Percentiles rank a stretch among this genome's conserved stretches.
Evolutionary conservation across 2,113 vertebrate species (phyloP).

Genomic region (Dromaius novaehollandiae): DNA sequence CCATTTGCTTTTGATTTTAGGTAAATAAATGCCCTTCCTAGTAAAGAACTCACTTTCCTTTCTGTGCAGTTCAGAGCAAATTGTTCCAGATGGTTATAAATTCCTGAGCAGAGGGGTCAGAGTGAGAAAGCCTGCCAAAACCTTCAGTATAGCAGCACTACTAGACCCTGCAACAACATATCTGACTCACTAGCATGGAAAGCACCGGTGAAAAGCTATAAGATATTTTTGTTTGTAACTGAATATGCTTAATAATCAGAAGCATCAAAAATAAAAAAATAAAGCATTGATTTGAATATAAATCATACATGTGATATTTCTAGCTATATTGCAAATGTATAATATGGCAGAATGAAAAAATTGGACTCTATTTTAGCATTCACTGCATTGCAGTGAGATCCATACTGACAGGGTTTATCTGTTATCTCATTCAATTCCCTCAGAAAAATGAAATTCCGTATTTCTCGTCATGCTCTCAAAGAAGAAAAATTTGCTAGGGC

Average conservation of each 20-base stretch:
- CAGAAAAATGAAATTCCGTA: not conserved
- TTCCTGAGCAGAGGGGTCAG: not conserved
- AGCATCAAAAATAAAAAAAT: not conserved
- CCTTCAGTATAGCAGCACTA: not conserved
- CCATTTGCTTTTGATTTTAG: not conserved
- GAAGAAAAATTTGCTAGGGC: not conserved
- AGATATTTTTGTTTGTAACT: not conserved
- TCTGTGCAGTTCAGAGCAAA: not conserved
- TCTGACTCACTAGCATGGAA: not conserved
- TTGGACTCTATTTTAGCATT: not conserved
- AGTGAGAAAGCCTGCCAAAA: not conserved
- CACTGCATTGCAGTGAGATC: slow-evolving; percentile 12
- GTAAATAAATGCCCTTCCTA: not conserved
- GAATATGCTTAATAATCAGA: not conserved
- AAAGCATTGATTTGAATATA: not conserved
- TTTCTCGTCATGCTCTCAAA: not conserved
- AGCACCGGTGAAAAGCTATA: not conserved
- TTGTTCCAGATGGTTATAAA: not conserved
- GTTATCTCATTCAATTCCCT: not conserved
- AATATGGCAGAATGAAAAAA: not conserved
- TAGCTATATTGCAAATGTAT: not conserved
- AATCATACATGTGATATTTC: not conserved
- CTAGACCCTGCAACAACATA: not conserved
- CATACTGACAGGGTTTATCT: not conserved
- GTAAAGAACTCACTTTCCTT: not conserved